phyloP scores from a whole-genome alignment of 2,888 invertebrate genomes.

The Drosophila anomalata region DNA sequence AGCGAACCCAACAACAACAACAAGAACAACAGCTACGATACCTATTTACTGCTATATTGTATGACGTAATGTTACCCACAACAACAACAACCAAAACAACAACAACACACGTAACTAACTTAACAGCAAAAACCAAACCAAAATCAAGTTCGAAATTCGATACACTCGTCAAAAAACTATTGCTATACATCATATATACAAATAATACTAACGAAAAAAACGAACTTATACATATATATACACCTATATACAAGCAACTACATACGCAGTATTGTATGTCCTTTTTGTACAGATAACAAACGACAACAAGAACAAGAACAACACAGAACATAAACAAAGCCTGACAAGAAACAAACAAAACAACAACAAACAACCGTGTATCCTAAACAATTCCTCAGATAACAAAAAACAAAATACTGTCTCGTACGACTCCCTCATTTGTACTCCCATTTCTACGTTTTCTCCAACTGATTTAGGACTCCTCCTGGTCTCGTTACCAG shows the following conservation, averaged over 20 bases:
- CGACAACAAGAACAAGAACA: conserved; percentile 8
- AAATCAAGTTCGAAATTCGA: conserved; percentile 56
- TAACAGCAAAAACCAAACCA: conserved; percentile 27
- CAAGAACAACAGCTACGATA: conserved; percentile 68
- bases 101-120: conserved; percentile 42
- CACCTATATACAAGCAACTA: conserved; percentile 69
- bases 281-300: conserved; percentile 65
- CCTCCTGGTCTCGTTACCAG: conserved; percentile 20
- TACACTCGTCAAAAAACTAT: conserved; percentile 71
- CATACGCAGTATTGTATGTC: conserved; percentile 75
- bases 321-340: conserved; percentile 37
- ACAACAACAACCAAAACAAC: conserved; percentile 47
- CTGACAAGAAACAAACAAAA: conserved; percentile 1
- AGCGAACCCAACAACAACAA: conserved; percentile 64
- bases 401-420: neutral
- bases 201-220: conserved; percentile 25
- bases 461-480: conserved; percentile 39
- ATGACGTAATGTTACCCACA: conserved; percentile 73
- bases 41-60: conserved; percentile 76
- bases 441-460: conserved; percentile 11
- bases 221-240: conserved; percentile 48
- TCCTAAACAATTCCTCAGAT: conserved; percentile 55
- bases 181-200: conserved; percentile 50
- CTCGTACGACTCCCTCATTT: conserved; percentile 47
- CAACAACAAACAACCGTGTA: conserved; percentile 57